These are phyloP conservation scores for Elephas maximus DNA, from an alignment of 2,113 vertebrate genomes.

Conservation along the genomic window DNA sequence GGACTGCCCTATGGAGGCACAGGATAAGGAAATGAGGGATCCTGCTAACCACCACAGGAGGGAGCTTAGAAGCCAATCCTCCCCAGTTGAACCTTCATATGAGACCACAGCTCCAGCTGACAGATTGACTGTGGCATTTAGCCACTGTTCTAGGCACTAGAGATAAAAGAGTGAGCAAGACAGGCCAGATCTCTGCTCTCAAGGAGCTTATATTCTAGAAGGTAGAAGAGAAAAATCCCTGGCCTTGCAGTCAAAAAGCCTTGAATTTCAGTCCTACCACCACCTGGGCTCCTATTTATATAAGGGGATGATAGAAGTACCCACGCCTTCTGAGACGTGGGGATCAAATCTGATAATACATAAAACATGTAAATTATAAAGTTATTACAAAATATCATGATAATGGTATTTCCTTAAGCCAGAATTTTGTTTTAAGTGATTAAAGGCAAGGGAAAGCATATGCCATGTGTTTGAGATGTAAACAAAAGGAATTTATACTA, in stretches of 20 bases:
- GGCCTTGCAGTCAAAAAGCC: background rate
- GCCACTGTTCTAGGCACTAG: background rate
- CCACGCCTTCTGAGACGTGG: too few species aligned
- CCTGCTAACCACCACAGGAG: background rate
- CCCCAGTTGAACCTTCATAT: background rate
- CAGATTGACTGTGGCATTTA: background rate
- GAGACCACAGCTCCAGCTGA: background rate
- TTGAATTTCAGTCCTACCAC: background rate
- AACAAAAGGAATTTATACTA: background rate
- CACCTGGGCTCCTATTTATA: background rate
- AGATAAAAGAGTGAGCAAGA: background rate
- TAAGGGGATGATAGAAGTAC: background rate
- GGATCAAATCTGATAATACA: background rate
- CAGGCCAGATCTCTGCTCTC: background rate
- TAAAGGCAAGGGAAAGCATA: background rate
- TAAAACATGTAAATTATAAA: background rate
- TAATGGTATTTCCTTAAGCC: background rate
- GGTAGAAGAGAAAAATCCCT: background rate
- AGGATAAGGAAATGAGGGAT: background rate
- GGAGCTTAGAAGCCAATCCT: background rate
- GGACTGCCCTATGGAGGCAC: background rate
- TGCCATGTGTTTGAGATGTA: background rate
- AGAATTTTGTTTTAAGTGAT: background rate
- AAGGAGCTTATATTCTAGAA: background rate
- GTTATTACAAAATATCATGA: background rate